A percentile compares a stretch with the other conserved stretches of the same genome.
phyloP scores from a whole-genome alignment of 2,888 invertebrate species.

The Drosophila gaucha region DNA sequence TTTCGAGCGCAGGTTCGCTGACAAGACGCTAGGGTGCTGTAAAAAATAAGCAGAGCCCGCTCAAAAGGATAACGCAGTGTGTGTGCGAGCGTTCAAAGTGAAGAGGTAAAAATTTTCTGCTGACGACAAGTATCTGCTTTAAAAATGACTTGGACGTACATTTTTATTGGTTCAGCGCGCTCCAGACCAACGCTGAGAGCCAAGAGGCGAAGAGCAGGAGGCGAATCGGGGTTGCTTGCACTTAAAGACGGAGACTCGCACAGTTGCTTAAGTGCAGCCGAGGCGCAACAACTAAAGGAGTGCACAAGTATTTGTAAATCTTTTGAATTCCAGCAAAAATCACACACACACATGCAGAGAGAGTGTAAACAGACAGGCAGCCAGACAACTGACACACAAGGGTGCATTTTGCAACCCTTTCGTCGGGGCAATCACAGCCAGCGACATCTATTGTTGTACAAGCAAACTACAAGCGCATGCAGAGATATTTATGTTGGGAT shows the following conservation, averaged over 20 bases:
- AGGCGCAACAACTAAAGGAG: constrained; percentile 65
- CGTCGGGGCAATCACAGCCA: constrained; percentile 67
- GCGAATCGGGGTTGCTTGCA: constrained; percentile 58
- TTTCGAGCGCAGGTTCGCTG: constrained; percentile 58
- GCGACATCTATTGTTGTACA: constrained; percentile 75
- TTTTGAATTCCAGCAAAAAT: constrained; percentile 77
- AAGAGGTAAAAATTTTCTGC: constrained; percentile 76
- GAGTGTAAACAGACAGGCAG: constrained; percentile 15
- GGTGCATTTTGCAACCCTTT: constrained; percentile 79
- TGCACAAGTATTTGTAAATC: constrained; percentile 77
- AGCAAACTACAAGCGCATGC: constrained; percentile 66
- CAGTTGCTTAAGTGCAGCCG: constrained; percentile 71
- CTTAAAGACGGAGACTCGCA: constrained; percentile 51
- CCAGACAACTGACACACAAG: constrained; percentile 37
- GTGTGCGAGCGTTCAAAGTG: constrained; percentile 39
- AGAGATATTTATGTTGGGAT: constrained; percentile 75
- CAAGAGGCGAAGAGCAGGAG: constrained; percentile 1
- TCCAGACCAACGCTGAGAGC: constrained; percentile 34
- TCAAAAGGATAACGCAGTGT: constrained; percentile 48
- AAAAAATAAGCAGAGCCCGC: constrained; percentile 55
- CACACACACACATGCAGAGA: constrained; percentile 36
- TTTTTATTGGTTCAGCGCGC: constrained; percentile 81
- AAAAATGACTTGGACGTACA: constrained; percentile 68
- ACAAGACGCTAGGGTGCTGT: constrained; percentile 82
- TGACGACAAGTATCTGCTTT: constrained; percentile 74